Conservation (phyloP, 2,113 vertebrate genomes). For the Narcine bancroftii region DNA sequence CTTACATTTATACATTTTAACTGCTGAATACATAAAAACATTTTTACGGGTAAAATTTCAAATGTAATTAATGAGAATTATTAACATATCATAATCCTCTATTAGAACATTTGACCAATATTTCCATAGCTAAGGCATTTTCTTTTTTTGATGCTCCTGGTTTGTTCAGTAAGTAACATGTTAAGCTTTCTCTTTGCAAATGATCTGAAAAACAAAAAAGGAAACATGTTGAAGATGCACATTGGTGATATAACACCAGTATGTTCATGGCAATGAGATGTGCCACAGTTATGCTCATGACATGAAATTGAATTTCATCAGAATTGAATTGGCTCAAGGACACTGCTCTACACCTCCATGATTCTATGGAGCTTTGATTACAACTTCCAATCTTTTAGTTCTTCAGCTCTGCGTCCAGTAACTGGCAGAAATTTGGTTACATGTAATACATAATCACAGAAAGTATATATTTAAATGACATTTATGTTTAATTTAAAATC, state of each 20-base stretch:
- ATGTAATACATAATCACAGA: background rate
- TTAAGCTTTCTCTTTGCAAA: conserved; percentile 8
- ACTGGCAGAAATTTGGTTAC: background rate
- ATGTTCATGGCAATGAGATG: background rate
- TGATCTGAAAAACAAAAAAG: background rate
- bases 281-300: background rate
- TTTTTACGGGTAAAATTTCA: background rate
- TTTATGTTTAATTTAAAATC: background rate
- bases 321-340: no score
- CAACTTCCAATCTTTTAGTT: background rate
- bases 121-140: background rate
- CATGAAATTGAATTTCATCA: background rate
- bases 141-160: background rate
- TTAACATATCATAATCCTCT: background rate
- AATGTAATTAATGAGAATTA: background rate
- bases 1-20: no score
- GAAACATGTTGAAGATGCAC: background rate
- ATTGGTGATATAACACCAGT: no score
- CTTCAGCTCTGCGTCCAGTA: background rate
- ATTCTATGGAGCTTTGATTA: no score
- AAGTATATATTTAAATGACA: background rate
- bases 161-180: background rate
- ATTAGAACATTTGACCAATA: background rate
- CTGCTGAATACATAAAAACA: no score
- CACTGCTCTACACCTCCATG: no score